A percentile compares a stretch with the other conserved stretches of the same genome.
These are phyloP conservation scores for Campoletis sonorensis DNA, from an alignment of 1,140 invertebrate species.

Conservation along the genomic window DNA sequence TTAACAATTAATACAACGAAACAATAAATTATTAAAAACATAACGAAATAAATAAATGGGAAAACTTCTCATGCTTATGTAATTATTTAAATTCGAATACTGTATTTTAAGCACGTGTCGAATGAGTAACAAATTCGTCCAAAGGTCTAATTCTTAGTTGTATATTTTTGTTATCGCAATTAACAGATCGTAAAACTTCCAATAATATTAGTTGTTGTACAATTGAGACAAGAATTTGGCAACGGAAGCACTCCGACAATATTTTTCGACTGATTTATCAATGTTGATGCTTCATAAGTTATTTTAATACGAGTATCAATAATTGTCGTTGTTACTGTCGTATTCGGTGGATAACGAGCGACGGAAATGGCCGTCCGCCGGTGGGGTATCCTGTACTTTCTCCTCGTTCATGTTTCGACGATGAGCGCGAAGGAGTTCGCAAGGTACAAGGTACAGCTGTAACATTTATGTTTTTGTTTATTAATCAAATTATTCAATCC, in stretches of 20 bases:
- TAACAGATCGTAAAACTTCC: neutral
- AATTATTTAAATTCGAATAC: too few species aligned
- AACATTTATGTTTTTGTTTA: neutral
- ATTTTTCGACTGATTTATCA: neutral
- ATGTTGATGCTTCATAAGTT: neutral
- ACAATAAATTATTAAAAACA: too few species aligned
- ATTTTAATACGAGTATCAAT: conserved; percentile 23
- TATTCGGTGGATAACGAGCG: conserved; percentile 26
- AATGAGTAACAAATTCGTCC: too few species aligned
- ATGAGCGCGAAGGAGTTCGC: conserved; percentile 7
- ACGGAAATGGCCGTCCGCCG: conserved; percentile 39
- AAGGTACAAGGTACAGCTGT: conserved; percentile 34
- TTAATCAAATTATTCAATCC: neutral
- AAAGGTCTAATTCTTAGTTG: too few species aligned
- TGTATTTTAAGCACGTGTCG: too few species aligned
- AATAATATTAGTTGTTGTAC: neutral
- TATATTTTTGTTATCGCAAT: neutral
- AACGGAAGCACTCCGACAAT: conserved; percentile 5
- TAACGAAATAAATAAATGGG: too few species aligned
- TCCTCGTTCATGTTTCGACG: conserved; percentile 16
- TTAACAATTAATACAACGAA: too few species aligned
- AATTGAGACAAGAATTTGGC: neutral
- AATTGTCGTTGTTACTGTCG: conserved; percentile 43
- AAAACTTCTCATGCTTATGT: too few species aligned
- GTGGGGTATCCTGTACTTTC: conserved; percentile 17